Evolutionary conservation across 2,888 invertebrate species (phyloP), one percentile per base, ranked within the genome.

Genomic region (Lithophane semibrunnea): DNA sequence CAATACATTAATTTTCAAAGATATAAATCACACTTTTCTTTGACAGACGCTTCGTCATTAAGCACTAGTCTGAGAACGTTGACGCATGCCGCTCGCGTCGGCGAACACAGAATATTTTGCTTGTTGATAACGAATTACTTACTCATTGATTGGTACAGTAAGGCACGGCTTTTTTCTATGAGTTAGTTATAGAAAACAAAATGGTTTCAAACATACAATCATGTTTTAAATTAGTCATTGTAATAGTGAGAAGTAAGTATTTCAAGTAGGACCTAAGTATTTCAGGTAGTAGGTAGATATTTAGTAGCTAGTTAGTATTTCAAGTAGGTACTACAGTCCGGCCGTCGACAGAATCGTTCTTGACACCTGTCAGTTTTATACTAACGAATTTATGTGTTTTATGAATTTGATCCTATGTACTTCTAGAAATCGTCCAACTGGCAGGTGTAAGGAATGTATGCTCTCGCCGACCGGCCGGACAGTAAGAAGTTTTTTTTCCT

Each of bases 41-140:
- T 21, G n/a, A 37, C 56, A 61, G 77, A 56, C 56, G 63, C 67
- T 49, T 64, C n/a, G 61, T 64, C 61, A 78, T 21, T 49, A 16
- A 49, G 4, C 49, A 49, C 16, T 16, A 49, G 1, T 80, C 77
- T 73, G 37, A 61, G 37, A 24, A 80, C 44, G 52, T 18, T 52
- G 7, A 18, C 52, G 52, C 18, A 16, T 49, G 49, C 49, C 1
- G 3, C 49, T 49, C 16, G 49, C 5, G 1, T 73, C 77, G 63
- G 37, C 54, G 37, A 24, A 80, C 44, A 29, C 13, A 29, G 21
- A 58, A 81, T 75, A 75, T 64, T 78, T 52, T 10, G 1, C 37
- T 37, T 77, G 56, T n/a, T 49, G 80, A 78, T 77, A 77, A 77
- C 29, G n/a, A 44, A 44, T 58, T 64, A 75, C 49, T 78, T 76